Conservation (phyloP, 2,797 vertebrate genomes). For the Euphonia xanthogaster region DNA sequence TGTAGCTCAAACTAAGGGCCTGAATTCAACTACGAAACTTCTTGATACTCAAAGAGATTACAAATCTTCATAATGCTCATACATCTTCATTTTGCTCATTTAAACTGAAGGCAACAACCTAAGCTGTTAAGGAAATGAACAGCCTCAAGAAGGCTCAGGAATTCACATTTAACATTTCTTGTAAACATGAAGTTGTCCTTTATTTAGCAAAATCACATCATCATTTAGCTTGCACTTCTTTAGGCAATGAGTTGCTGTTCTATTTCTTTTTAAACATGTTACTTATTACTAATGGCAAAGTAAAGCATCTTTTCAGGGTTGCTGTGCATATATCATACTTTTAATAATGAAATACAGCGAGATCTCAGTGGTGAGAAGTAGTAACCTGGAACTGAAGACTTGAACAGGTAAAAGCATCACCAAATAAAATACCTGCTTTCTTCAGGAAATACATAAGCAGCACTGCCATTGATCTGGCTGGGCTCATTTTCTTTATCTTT, state of each 20-base stretch:
- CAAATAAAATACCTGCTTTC: conserved; percentile 83
- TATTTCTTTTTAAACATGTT: neutral
- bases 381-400: neutral
- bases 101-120: neutral
- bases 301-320: neutral
- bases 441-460: conserved; percentile 83
- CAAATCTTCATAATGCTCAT: neutral
- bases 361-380: neutral
- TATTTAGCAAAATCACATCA: neutral
- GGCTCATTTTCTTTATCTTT: conserved; percentile 82
- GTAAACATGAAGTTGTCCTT: neutral
- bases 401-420: neutral
- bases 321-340: neutral
- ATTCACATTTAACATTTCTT: neutral
- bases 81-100: neutral
- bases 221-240: neutral
- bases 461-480: conserved; percentile 81
- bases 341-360: neutral
- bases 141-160: neutral
- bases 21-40: neutral
- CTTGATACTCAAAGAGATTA: neutral
- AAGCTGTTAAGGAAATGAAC: neutral
- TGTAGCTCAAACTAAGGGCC: neutral
- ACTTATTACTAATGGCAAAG: neutral
- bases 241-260: neutral